Base-by-base conservation (phyloP, 2,888 invertebrate species). In the Aphelenchoides bicaudatus region DNA sequence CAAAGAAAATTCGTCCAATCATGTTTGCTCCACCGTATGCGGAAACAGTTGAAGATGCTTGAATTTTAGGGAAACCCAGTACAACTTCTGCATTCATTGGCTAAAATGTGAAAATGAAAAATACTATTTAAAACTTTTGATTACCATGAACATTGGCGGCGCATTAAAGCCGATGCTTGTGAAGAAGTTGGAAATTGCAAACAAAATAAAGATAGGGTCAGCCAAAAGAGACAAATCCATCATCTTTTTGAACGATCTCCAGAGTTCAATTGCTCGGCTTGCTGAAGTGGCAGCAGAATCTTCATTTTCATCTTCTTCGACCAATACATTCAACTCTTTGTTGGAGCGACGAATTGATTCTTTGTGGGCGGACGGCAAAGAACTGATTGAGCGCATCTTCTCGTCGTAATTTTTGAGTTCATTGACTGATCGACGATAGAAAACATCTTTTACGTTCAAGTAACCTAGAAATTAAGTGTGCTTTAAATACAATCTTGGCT, bases 121-220 rank as follows among this genome's bases (percentile, higher is more conserved):
- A n/a, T n/a, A n/a, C n/a, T n/a, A n/a, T n/a, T n/a, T n/a, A n/a
- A n/a, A n/a, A n/a, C n/a, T n/a, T n/a, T n/a, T n/a, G n/a, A n/a
- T n/a, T n/a, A n/a, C n/a, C 70, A 67, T 71, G 57, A 72, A 71
- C 53, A 91, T 87, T 79, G 91, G 91, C 31, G 93, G 93, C 77
- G 92, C 86, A 80, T 91, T 90, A 83, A 91, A 92, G 61, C 92
- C 92, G 78, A 93, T 87, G 79, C 90, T 92, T 39, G 91, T 91
- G 78, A 89, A 87, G 80, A 98, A 91, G 82, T 98, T 98, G 37
- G 94, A 94, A 55, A 90, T 72, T 13, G 88, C 86, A 80, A 94
- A 96, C 61, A 94, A 82, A 65, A 94, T 83, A 80, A 93, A 96
- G 65, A 92, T 84, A 28, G 87, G 86, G 81, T 92, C 89, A 71